phyloP scores from a whole-genome alignment of 2,888 invertebrate genomes.

The Clitarchus hookeri region DNA sequence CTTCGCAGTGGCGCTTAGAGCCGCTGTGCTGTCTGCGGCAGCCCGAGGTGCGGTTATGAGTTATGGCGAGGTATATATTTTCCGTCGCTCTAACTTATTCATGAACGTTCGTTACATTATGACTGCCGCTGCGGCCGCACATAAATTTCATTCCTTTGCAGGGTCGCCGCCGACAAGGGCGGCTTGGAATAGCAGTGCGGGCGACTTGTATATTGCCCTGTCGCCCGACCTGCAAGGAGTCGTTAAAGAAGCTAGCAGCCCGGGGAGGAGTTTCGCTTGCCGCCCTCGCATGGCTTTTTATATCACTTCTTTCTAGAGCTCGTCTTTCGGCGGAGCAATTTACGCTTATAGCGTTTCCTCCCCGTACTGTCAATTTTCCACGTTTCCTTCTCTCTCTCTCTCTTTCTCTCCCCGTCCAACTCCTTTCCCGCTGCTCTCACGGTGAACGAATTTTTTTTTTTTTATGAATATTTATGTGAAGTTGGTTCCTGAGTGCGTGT shows the following conservation, averaged over 20 bases:
- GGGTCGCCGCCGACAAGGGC: neutral
- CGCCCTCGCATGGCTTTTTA: no score
- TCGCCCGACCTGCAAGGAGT: neutral
- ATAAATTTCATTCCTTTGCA: neutral
- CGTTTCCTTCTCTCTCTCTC: no score
- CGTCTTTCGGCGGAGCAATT: no score
- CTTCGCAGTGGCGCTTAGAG: no score
- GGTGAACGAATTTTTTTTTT: no score
- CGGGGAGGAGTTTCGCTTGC: neutral
- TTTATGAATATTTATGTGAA: no score
- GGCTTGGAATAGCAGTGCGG: neutral
- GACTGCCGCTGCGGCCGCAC: neutral
- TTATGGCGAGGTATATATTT: neutral
- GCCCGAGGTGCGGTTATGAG: neutral
- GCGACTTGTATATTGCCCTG: neutral
- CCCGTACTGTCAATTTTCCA: no score
- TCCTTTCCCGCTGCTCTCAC: no score
- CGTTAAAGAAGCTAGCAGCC: neutral
- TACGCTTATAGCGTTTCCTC: no score
- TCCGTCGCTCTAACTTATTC: neutral
- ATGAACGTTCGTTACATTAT: slow-evolving; percentile 6
- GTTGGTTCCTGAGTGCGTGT: no score
- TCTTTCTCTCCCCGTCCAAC: no score
- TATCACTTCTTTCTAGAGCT: no score
- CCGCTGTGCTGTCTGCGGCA: neutral